Evolutionary conservation across 2,797 vertebrate species (phyloP).

Genomic region (Argentina silus): DNA sequence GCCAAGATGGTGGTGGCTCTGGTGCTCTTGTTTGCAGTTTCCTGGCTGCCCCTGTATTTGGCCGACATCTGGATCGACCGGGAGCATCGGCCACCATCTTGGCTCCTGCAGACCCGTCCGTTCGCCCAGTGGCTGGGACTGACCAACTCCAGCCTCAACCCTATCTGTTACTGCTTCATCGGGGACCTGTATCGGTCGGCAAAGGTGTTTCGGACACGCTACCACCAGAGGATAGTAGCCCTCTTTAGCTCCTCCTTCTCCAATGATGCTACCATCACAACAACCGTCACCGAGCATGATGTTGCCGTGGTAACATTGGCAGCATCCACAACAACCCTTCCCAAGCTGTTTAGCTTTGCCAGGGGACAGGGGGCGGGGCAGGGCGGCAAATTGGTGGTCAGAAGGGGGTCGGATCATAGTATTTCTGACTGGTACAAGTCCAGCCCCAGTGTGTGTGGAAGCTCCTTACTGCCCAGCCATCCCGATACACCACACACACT

Average conservation of each 20-base stretch:
- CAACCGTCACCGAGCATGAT: slow-evolving; percentile 19
- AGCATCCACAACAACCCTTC: slow-evolving; percentile 64
- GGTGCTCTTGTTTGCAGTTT: slow-evolving; percentile 86
- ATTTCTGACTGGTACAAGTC: slow-evolving; percentile 68
- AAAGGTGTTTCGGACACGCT: slow-evolving; percentile 85
- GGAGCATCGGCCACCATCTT: slow-evolving; percentile 77
- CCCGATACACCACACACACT: slow-evolving; percentile 54
- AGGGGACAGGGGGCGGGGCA: slow-evolving; percentile 49
- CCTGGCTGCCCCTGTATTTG: slow-evolving; percentile 89
- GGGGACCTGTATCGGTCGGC: slow-evolving; percentile 90
- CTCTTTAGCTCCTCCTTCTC: slow-evolving; percentile 69
- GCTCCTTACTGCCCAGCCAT: slow-evolving; percentile 53
- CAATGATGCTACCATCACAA: slow-evolving; percentile 48
- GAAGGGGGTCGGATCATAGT: slow-evolving; percentile 56
- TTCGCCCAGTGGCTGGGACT: slow-evolving; percentile 93
- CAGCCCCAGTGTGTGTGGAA: slow-evolving; percentile 59
- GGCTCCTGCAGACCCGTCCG: slow-evolving; percentile 87
- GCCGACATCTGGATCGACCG: slow-evolving; percentile 90
- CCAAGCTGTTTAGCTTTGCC: slow-evolving; percentile 75
- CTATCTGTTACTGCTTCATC: slow-evolving; percentile 93
- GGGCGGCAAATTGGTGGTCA: slow-evolving; percentile 51
- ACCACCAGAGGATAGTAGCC: slow-evolving; percentile 82
- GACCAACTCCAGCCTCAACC: slow-evolving; percentile 93
- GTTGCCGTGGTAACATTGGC: slow-evolving; percentile 21
- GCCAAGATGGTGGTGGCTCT: slow-evolving; percentile 91